These are phyloP conservation scores for Halcyon badia DNA, from an alignment of 2,797 vertebrate species.

Conservation along the genomic window DNA sequence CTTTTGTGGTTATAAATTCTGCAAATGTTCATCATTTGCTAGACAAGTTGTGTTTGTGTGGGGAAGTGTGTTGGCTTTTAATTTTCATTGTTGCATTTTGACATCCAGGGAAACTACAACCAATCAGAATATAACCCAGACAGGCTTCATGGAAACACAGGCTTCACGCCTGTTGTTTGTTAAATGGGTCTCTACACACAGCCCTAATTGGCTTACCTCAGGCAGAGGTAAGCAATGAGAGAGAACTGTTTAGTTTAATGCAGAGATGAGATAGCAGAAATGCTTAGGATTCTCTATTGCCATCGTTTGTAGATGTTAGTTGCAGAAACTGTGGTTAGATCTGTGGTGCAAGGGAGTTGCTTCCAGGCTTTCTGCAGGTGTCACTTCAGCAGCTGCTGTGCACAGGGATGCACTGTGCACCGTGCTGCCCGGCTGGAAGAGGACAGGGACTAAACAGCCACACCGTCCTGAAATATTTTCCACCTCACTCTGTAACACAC, in stretches of 20 bases:
- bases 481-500: fast-evolving
- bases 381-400: neutral
- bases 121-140: neutral
- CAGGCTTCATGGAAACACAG: neutral
- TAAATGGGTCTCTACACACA: neutral
- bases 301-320: neutral
- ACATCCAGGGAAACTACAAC: neutral
- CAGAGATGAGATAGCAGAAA: neutral
- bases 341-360: neutral
- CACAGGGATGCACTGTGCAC: fast-evolving
- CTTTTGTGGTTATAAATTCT: neutral
- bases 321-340: neutral
- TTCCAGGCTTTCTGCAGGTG: neutral
- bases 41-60: neutral
- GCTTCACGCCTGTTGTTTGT: neutral
- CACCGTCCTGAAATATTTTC: neutral
- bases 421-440: neutral
- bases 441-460: neutral
- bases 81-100: neutral
- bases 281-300: neutral
- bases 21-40: neutral
- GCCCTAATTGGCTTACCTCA: neutral
- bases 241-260: neutral
- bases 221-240: neutral
- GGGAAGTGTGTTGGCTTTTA: neutral